Evolutionary conservation across 2,797 vertebrate species (phyloP).

Genomic region (Chloroceryle inda): DNA sequence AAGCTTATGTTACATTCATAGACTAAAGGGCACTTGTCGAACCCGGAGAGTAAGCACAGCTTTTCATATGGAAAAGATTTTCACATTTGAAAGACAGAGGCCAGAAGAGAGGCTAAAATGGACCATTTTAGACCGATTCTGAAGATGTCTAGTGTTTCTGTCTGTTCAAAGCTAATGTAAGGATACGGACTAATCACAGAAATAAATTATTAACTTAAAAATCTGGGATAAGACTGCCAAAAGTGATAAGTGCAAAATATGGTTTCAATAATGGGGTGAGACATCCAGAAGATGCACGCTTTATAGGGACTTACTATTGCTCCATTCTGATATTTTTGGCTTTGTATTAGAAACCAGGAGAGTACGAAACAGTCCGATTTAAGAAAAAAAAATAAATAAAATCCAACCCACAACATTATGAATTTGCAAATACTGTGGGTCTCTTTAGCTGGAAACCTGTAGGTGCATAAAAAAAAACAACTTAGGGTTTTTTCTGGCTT

Average conservation of each 20-base stretch:
- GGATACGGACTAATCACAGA: slow-evolving; percentile 61
- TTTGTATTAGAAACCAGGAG: not conserved
- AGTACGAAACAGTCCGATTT: not conserved
- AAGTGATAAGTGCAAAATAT: slow-evolving; percentile 44
- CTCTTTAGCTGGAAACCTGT: not conserved
- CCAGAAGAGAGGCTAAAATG: slow-evolving; percentile 29
- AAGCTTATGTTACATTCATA: slow-evolving; percentile 72
- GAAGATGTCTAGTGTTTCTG: not conserved
- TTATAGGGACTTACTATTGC: slow-evolving; percentile 14
- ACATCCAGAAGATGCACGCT: slow-evolving; percentile 56
- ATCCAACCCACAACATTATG: not conserved
- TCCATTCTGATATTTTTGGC: slow-evolving; percentile 14
- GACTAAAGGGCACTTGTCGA: slow-evolving; percentile 46
- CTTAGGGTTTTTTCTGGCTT: not conserved
- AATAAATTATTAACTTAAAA: slow-evolving; percentile 69
- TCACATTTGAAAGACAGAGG: slow-evolving; percentile 22
- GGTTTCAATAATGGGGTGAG: slow-evolving; percentile 45
- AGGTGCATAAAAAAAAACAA: not conserved
- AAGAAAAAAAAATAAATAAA: not conserved
- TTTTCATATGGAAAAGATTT: slow-evolving; percentile 44
- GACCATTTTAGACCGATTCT: not conserved
- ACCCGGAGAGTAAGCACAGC: slow-evolving; percentile 44
- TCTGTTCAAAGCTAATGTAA: slow-evolving; percentile 43
- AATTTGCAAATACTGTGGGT: not conserved
- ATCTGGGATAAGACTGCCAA: slow-evolving; percentile 48